Evolutionary conservation across 2,888 invertebrate species (phyloP), one percentile per base, ranked within the genome.

Genomic region (Habroteleia sp.): DNA sequence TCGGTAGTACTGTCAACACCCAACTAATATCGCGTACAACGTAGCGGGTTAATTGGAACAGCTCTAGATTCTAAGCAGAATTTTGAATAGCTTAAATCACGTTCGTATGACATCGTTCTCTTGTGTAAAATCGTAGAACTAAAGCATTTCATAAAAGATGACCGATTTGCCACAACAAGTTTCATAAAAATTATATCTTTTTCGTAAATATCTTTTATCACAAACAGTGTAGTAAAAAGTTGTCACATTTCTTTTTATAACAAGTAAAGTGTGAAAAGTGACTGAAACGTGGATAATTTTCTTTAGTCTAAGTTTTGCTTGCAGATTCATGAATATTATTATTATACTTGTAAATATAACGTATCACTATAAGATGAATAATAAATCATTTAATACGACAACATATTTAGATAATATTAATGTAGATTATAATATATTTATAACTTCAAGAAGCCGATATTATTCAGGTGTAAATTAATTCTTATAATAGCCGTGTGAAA

Each of bases 21-120:
- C 83, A 84, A 83, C 86, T 86, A 86, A 86, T 86, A 86, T 85
- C 85, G 63, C 84, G 85, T 84, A 84, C 84, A 85, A 85, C 85
- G 83, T 84, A 83, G 80, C 81, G 80, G 81, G 80, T 85, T 85
- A 85, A 86, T 85, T 86, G 84, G 80, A 84, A 84, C 80, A 58
- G 81, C 77, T 72, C 77, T 76, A 42, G 72, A 77, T 77, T 81
- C 73, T 79, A 80, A 82, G 82, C 80, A 80, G 74, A 72, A 81
- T 79, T 83, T 81, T 81, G 50, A 81, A 74, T 77, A 76, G 77
- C 74, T 81, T 78, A 84, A 84, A 82, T 82, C 80, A 74, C 78
- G 80, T 83, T 83, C 81, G 68, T 76, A 63, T 76, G 79, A 80
- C 71, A 74, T 76, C 42, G 50, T 65, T 66, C 66, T 33, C 41